Percentiles rank a stretch among this genome's conserved stretches.
phyloP scores from a whole-genome alignment of 35 echinoderm and acorn worm genomes.

The Diadema setosum region DNA sequence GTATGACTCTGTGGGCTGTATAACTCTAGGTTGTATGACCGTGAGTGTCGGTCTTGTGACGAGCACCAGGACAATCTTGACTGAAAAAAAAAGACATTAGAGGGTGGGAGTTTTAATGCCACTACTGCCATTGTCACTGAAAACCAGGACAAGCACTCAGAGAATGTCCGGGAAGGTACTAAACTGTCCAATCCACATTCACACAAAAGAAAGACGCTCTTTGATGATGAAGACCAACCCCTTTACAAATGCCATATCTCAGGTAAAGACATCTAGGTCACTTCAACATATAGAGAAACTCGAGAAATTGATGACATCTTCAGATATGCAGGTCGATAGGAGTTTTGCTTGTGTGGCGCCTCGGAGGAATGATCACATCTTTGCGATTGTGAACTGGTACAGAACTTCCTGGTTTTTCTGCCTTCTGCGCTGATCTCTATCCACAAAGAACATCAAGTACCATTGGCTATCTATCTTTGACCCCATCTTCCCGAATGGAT shows the following conservation, averaged over 20 bases:
- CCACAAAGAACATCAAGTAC: not conserved
- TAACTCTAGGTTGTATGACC: too few relatives aligned
- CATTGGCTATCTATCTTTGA: not conserved
- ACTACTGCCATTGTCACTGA: too few relatives aligned
- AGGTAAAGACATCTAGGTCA: not conserved
- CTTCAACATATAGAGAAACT: not conserved
- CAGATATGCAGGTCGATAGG: not conserved
- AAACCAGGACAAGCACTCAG: not conserved
- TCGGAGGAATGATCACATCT: not conserved
- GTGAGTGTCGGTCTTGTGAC: too few relatives aligned
- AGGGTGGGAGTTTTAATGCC: not conserved
- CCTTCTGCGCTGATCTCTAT: too few relatives aligned
- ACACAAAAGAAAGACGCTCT: not conserved
- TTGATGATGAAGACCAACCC: not conserved
- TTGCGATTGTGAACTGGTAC: not conserved
- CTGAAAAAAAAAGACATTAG: not conserved
- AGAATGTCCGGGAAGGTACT: not conserved
- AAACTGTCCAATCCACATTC: not conserved
- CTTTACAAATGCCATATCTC: not conserved
- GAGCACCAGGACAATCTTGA: not conserved
- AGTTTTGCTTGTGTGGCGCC: too few relatives aligned
- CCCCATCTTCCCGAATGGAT: not conserved
- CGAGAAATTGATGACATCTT: not conserved
- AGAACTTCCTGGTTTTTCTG: not conserved
- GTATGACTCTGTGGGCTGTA: too few relatives aligned